Percentiles rank a stretch among this genome's conserved stretches.
These are phyloP conservation scores for Lichenostomus cassidix DNA, from an alignment of 2,113 vertebrate genomes.

Conservation along the genomic window DNA sequence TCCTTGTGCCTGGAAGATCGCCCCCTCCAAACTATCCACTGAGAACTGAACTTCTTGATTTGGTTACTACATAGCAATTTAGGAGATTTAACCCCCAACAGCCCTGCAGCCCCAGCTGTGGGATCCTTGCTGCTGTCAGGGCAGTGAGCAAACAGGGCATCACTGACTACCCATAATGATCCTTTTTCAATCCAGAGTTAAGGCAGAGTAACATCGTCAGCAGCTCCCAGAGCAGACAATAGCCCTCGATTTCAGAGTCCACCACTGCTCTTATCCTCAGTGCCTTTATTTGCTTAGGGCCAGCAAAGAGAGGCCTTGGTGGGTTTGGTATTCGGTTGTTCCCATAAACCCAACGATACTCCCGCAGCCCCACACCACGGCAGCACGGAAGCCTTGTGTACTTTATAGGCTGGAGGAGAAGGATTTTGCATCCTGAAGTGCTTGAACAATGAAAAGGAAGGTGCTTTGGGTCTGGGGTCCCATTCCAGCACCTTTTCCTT, in stretches of 20 bases:
- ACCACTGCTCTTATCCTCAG: not conserved
- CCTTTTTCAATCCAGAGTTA: not conserved
- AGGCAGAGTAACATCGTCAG: not conserved
- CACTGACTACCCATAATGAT: not conserved
- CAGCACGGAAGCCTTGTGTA: not conserved
- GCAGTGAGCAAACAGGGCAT: not conserved
- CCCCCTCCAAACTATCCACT: fast-evolving
- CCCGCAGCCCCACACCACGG: not conserved
- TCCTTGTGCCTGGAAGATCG: not conserved
- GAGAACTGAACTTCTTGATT: not conserved
- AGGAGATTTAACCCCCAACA: not conserved
- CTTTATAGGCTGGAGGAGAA: not conserved
- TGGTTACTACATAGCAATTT: not conserved
- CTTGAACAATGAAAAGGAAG: not conserved
- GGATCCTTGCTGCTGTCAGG: not conserved
- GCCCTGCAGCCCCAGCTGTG: not conserved
- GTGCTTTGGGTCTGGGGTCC: fast-evolving
- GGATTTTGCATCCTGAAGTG: not conserved
- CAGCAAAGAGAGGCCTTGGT: not conserved
- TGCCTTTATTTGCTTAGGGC: not conserved
- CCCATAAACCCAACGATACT: fast-evolving
- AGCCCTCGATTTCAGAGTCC: not conserved
- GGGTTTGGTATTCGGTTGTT: not conserved
- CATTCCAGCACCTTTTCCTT: not conserved
- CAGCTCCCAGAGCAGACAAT: not conserved